Conservation (phyloP, 2,888 invertebrate genomes). For the Nephrotoma flavescens region DNA sequence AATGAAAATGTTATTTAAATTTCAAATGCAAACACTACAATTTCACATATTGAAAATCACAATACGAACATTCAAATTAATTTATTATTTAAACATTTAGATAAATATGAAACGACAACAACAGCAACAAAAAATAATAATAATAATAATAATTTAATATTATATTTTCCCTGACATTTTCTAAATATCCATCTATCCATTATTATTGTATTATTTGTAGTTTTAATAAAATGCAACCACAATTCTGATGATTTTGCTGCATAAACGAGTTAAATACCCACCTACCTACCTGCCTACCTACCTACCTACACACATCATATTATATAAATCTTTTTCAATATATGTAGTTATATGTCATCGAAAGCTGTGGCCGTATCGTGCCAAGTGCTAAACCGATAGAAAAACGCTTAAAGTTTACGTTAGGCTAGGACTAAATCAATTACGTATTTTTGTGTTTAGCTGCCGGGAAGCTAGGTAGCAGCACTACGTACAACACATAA, state of each 20-base stretch:
- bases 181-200: not conserved
- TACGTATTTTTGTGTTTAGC: not conserved
- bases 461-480: too few relatives aligned
- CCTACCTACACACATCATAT: not conserved
- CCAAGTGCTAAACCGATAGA: not conserved
- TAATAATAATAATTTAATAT: not conserved
- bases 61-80: not conserved
- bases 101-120: not conserved
- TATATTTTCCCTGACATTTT: not conserved
- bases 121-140: not conserved
- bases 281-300: too few relatives aligned
- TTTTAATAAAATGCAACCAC: not conserved
- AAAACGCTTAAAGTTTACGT: not conserved
- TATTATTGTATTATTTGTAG: not conserved
- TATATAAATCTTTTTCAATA: not conserved
- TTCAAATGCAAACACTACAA: not conserved
- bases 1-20: not conserved
- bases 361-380: not conserved
- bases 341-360: not conserved
- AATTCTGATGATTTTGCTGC: not conserved
- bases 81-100: not conserved
- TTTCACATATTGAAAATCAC: not conserved
- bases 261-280: not conserved
- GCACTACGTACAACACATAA: too few relatives aligned
- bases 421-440: not conserved